These are phyloP conservation scores for Macaria notata DNA, from an alignment of 2,888 invertebrate species.

Conservation along the genomic window DNA sequence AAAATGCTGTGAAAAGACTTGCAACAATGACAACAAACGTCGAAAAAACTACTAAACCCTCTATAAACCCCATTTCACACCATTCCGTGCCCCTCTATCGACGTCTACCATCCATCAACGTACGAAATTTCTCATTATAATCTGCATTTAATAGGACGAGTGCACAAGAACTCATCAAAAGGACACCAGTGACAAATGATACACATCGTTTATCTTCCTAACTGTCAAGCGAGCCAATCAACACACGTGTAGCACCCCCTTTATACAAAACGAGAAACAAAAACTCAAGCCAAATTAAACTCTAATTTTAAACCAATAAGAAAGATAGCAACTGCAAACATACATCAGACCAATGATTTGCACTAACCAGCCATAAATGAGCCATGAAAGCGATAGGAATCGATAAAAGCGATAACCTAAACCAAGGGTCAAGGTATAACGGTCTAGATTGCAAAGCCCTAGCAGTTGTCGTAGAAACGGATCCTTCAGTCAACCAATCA, in stretches of 20 bases:
- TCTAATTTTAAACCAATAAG: slow-evolving; percentile 28
- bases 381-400: slow-evolving; percentile 44
- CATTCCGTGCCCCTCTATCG: slow-evolving; percentile 13
- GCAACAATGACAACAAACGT: slow-evolving; percentile 3
- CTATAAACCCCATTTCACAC: slow-evolving; percentile 13
- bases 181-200: slow-evolving; percentile 76
- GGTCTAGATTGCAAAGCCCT: slow-evolving; percentile 36
- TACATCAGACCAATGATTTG: slow-evolving; percentile 37
- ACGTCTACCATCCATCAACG: slow-evolving; percentile 63
- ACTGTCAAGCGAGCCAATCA: slow-evolving; percentile 77
- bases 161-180: slow-evolving; percentile 61
- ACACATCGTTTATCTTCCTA: slow-evolving; percentile 76
- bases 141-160: slow-evolving; percentile 72
- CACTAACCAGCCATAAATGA: slow-evolving; percentile 46
- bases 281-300: slow-evolving; percentile 27
- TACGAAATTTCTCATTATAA: slow-evolving; percentile 65
- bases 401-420: slow-evolving; percentile 33
- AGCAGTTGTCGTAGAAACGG: slow-evolving; percentile 48
- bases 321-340: slow-evolving; percentile 25
- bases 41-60: neutral
- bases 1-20: neutral
- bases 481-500: slow-evolving; percentile 56
- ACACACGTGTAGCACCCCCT: slow-evolving; percentile 66
- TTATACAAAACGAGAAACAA: slow-evolving; percentile 38
- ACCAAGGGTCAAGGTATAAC: slow-evolving; percentile 41